A percentile compares a stretch with the other conserved stretches of the same genome.
These are phyloP conservation scores for Calliphora vicina DNA, from an alignment of 1,140 invertebrate genomes.

Conservation along the genomic window DNA sequence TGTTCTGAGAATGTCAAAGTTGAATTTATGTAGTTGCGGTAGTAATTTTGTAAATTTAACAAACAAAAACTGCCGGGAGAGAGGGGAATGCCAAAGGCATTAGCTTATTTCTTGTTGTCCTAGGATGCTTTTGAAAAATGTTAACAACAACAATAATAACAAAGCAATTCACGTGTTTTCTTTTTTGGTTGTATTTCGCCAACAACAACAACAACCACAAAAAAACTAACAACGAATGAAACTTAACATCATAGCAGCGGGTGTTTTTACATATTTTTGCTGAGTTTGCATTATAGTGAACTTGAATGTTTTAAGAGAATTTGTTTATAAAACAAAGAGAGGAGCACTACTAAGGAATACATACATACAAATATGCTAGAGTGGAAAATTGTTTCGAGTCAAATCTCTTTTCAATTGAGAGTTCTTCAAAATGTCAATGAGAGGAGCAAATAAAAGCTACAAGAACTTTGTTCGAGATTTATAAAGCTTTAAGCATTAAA, in stretches of 20 bases:
- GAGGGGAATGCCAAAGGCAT: not conserved
- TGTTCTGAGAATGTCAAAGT: not conserved
- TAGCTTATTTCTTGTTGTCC: not conserved
- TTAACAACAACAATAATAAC: not conserved
- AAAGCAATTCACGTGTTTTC: not conserved
- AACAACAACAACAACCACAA: not conserved
- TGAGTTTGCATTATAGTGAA: not conserved
- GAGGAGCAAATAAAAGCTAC: not conserved
- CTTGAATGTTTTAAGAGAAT: slow-evolving; percentile 7
- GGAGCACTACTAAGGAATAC: not conserved
- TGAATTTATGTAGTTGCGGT: not conserved
- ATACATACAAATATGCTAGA: too few relatives aligned
- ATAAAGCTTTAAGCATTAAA: not conserved
- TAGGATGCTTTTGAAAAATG: slow-evolving; percentile 7
- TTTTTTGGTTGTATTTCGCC: not conserved
- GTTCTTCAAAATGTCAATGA: not conserved
- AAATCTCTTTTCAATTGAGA: not conserved
- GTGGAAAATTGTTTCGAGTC: not conserved
- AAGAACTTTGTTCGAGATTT: not conserved
- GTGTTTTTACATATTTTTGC: not conserved
- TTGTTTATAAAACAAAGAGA: not conserved
- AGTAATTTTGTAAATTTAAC: not conserved
- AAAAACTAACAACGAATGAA: not conserved
- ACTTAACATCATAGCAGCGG: not conserved
- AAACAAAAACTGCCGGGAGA: not conserved